Evolutionary conservation across 2,797 vertebrate species (phyloP).

Genomic region (Sternarchorhynchus goeldii): DNA sequence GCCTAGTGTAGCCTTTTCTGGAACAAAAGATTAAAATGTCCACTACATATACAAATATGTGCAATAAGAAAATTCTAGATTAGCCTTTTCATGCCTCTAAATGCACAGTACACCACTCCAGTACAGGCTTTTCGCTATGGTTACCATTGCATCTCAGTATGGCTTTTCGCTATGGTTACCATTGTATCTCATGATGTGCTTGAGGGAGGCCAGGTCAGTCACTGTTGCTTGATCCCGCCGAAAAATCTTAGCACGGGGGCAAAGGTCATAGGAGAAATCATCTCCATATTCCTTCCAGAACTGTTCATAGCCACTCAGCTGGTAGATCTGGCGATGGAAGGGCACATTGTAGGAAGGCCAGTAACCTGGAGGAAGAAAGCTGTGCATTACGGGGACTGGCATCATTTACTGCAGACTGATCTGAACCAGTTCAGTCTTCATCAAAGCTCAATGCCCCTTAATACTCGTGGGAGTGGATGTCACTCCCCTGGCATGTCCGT

Average conservation of each 20-base stretch:
- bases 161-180: constrained; percentile 68
- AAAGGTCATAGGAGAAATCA: constrained; percentile 89
- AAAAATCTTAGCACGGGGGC: constrained; percentile 94
- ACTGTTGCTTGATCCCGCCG: constrained; percentile 87
- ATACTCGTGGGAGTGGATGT: background rate
- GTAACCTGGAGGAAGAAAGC: constrained; percentile 76
- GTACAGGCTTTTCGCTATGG: background rate
- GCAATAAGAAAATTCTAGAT: too few relatives aligned
- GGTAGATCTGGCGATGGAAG: constrained; percentile 86
- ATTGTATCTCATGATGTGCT: constrained; percentile 92
- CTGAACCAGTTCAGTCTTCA: too few relatives aligned
- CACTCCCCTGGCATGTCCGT: too few relatives aligned
- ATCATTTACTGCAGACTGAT: too few relatives aligned
- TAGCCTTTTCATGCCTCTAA: too few relatives aligned
- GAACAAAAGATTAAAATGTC: too few relatives aligned
- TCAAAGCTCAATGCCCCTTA: too few relatives aligned
- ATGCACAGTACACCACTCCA: too few relatives aligned
- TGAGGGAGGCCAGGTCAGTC: constrained; percentile 81
- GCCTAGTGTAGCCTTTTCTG: too few relatives aligned
- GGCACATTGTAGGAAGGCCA: constrained; percentile 96
- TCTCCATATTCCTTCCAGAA: constrained; percentile 79
- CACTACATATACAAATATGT: too few relatives aligned
- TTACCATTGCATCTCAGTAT: constrained; percentile 88
- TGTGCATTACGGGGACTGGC: too few relatives aligned
- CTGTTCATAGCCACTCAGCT: constrained; percentile 81